Conservation (phyloP, 2,113 vertebrate genomes). For the Anas platyrhynchos region DNA sequence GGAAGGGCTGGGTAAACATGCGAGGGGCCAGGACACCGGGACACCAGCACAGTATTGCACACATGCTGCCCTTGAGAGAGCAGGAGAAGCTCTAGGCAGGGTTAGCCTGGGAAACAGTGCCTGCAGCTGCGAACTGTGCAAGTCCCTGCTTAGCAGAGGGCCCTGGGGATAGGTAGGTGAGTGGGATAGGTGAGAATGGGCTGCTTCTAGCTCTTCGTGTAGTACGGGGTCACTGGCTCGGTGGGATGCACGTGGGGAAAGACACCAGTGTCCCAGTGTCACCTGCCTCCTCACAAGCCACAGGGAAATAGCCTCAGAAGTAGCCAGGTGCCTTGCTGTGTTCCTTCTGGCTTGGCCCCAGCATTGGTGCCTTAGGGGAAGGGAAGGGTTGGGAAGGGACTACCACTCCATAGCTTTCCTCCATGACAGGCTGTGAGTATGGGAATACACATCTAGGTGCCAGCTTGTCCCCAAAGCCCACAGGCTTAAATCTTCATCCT, state of each 20-base stretch:
- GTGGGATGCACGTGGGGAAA: accelerated
- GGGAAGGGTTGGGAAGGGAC: not conserved
- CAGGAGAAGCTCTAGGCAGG: not conserved
- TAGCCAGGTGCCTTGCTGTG: accelerated
- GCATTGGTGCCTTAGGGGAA: not conserved
- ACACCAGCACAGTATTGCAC: not conserved
- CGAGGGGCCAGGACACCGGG: not conserved
- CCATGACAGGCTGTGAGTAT: not conserved
- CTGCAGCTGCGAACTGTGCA: not conserved
- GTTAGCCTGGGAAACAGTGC: not conserved
- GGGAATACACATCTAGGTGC: not conserved
- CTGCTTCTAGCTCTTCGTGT: not conserved
- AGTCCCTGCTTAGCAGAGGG: not conserved
- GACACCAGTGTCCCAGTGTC: not conserved
- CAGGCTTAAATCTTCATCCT: not conserved
- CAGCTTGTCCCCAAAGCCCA: not conserved
- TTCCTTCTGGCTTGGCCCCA: not conserved
- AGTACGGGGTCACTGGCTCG: not conserved
- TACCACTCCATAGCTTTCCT: not conserved
- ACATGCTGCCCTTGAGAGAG: accelerated
- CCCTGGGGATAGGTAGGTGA: not conserved
- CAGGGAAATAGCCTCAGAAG: not conserved
- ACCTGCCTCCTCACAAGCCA: not conserved
- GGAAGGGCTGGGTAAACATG: not conserved
- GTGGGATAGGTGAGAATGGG: not conserved